Conservation (phyloP, 64 coral and sea anemone genomes). For the Acropora yongei region DNA sequence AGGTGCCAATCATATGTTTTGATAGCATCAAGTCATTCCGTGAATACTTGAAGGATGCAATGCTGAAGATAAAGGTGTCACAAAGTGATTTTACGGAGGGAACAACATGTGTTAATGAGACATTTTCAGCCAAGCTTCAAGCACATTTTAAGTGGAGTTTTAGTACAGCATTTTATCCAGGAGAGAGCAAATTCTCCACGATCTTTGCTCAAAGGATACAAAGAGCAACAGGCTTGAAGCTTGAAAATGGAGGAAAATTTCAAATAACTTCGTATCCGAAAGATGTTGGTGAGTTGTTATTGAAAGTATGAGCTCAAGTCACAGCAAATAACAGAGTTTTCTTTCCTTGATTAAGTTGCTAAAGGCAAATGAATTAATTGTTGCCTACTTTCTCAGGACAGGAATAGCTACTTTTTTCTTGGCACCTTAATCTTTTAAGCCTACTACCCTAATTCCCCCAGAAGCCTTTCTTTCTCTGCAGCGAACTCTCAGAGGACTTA, state of each 20-base stretch:
- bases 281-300: conserved; percentile 82
- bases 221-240: conserved; percentile 75
- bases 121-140: conserved; percentile 76
- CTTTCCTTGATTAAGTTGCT: neutral
- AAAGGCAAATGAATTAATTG: neutral
- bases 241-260: conserved; percentile 96
- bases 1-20: conserved; percentile 91
- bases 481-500: no score
- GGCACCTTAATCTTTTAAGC: no score
- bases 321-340: neutral
- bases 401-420: no score
- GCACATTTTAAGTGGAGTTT: conserved; percentile 88
- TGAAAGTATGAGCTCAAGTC: neutral
- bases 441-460: no score
- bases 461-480: no score
- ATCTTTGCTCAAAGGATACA: conserved; percentile 79
- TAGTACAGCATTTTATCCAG: conserved; percentile 98
- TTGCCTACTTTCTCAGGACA: no score
- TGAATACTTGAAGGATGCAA: conserved; percentile 87
- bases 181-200: conserved; percentile 95
- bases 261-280: conserved; percentile 95
- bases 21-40: conserved; percentile 78
- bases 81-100: conserved; percentile 77
- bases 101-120: conserved; percentile 97
- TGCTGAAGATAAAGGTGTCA: conserved; percentile 72